Conservation (phyloP, 2,113 vertebrate genomes). For the Notiomystis cincta region DNA sequence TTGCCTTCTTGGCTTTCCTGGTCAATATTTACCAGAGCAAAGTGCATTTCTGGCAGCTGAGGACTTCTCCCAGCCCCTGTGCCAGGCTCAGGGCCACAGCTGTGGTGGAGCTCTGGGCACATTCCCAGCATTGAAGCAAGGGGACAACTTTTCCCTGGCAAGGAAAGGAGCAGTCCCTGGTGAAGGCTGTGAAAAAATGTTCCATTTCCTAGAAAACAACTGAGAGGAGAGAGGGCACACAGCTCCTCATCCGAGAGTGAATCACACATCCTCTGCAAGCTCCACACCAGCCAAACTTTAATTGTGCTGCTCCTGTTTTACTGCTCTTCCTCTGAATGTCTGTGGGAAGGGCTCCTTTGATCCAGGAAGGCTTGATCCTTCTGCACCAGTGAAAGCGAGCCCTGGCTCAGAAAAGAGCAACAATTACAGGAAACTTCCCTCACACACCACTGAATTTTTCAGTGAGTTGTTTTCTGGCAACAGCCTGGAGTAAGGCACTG, state of each 20-base stretch:
- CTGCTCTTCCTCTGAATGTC: not conserved
- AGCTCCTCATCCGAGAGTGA: not conserved
- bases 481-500: not conserved
- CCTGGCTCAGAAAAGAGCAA: not conserved
- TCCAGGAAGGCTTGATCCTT: not conserved
- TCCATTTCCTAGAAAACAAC: slow-evolving; percentile 38
- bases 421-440: slow-evolving; percentile 36
- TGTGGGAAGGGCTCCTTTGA: not conserved
- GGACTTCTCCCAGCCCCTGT: not conserved
- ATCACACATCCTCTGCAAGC: not conserved
- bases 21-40: not conserved
- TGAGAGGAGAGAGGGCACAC: not conserved
- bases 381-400: not conserved
- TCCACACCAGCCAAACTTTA: not conserved
- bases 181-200: not conserved
- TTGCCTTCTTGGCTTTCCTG: not conserved
- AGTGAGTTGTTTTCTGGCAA: slow-evolving; percentile 26
- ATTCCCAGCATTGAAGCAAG: not conserved
- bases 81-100: not conserved
- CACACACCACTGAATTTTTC: not conserved
- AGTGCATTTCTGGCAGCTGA: not conserved
- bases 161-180: slow-evolving; percentile 11
- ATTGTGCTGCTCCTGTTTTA: not conserved
- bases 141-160: not conserved
- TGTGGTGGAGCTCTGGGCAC: not conserved